A percentile compares a stretch with the other conserved stretches of the same genome.
Evolutionary conservation across 2,113 vertebrate species (phyloP).

Genomic region (Callorhinus ursinus): DNA sequence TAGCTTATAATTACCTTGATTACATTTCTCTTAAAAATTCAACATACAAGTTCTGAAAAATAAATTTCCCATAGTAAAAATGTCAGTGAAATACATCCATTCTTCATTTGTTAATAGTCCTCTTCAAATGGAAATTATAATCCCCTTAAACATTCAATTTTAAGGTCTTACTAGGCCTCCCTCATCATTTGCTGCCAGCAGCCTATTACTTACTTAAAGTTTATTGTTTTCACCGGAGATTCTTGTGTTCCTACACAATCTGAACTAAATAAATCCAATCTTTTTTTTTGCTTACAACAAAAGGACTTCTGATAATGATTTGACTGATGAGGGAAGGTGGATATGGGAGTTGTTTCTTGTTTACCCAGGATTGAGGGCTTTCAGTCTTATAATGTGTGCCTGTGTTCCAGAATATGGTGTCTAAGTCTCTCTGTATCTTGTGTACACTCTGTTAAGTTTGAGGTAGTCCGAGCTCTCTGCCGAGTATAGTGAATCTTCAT

Average conservation of each 20-base stretch:
- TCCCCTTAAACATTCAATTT: not conserved
- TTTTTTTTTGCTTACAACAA: not conserved
- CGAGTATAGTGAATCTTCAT: not conserved
- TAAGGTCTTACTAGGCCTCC: not conserved
- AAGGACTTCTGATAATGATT: not conserved
- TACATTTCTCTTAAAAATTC: not conserved
- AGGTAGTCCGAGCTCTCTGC: not conserved
- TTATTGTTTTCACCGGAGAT: not conserved
- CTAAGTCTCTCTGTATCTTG: not conserved
- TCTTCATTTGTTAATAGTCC: not conserved
- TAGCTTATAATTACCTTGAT: conserved; percentile 8
- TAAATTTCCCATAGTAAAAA: conserved; percentile 20
- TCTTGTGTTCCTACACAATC: not conserved
- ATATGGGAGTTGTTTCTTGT: not conserved
- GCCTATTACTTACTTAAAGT: not conserved
- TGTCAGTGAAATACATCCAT: not conserved
- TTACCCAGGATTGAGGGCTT: not conserved
- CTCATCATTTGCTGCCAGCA: not conserved
- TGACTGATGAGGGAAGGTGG: not conserved
- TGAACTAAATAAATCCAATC: not conserved
- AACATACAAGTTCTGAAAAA: not conserved
- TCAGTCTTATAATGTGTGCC: not conserved
- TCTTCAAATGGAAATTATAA: not conserved
- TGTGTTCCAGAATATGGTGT: not conserved
- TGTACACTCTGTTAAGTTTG: not conserved